phyloP scores from a whole-genome alignment of 2,113 vertebrate species.

The Pagrus major region DNA sequence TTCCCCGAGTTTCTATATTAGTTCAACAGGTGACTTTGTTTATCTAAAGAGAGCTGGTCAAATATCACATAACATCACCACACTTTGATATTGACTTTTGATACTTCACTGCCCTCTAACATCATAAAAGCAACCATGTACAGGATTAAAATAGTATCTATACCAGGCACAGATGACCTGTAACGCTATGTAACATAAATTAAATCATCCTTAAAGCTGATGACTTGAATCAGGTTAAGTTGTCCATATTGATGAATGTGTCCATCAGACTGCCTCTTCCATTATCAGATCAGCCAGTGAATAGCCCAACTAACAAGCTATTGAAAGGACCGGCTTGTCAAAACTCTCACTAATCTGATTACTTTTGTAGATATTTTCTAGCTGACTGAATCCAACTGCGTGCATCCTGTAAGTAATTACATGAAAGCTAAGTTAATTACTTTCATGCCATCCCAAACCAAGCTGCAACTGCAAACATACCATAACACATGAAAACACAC shows the following conservation, averaged over 20 bases:
- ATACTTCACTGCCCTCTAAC: neutral
- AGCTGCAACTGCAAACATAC: constrained; percentile 13
- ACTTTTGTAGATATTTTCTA: neutral
- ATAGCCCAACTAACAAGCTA: neutral
- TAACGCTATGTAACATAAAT: neutral
- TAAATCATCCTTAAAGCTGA: no score
- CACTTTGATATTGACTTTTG: neutral
- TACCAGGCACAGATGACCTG: neutral
- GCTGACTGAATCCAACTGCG: neutral
- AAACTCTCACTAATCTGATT: neutral
- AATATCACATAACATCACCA: neutral
- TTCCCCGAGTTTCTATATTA: constrained; percentile 34
- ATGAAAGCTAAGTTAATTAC: neutral
- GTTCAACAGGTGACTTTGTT: neutral
- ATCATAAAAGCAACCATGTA: neutral
- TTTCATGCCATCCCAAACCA: constrained; percentile 8
- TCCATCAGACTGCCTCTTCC: neutral
- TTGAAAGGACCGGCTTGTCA: no score
- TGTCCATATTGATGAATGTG: neutral
- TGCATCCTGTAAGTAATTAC: constrained; percentile 3
- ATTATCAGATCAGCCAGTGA: no score
- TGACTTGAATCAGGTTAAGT: neutral
- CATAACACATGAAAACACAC: constrained; percentile 10
- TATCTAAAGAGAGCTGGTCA: neutral
- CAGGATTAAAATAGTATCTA: neutral